Base-by-base conservation (phyloP, 2,888 invertebrate genomes). In the Rhingia rostrata region DNA sequence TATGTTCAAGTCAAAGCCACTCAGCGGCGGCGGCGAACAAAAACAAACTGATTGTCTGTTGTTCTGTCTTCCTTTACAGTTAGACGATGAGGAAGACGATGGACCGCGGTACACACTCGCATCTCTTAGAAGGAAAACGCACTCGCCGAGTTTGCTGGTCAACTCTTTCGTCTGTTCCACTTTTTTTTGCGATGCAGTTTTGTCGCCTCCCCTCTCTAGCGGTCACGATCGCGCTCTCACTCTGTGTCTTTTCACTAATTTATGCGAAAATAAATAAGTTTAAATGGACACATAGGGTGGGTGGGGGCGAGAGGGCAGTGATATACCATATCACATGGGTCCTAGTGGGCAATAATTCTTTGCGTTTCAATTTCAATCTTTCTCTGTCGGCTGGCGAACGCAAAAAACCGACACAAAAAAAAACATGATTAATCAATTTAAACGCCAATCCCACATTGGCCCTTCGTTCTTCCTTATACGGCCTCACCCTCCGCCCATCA, bases 391-490 rank as follows among this genome's bases (percentile, higher is more conserved):
- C 63, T 51, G 53, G 70, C 49, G 39, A 60, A 32, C 30, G 33
- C 37, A 43, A 43, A 22, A 2, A 22, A 22, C 22, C 22, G 22
- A 22, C 22, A 22, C 22, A 22, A 22, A 63, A 77, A 63, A 84
- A 84, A 80, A 84, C 84, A 84, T 80, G 84, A 84, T 84, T 84
- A 84, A 84, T 84, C 84, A 84, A 84, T 84, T 84, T 84, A 84
- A 84, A 84, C 83, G 80, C 84, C 84, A 84, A 84, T 84, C 80
- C 84, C 75, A 84, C 80, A 70, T 70, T 74, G 69, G 69, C 47
- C 60, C 12, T 10, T 39, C 32, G 54, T 41, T 9, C 14, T 30
- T 3, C n/a, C 43, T 22, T 54, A 30, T 10, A n/a, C 14, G 33
- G 39, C 45, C 10, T 56, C 64, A 47, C 41, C 22, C 22, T 22